Evolutionary conservation across 1,140 invertebrate genomes (phyloP).

Genomic region (Sinella curviseta): DNA sequence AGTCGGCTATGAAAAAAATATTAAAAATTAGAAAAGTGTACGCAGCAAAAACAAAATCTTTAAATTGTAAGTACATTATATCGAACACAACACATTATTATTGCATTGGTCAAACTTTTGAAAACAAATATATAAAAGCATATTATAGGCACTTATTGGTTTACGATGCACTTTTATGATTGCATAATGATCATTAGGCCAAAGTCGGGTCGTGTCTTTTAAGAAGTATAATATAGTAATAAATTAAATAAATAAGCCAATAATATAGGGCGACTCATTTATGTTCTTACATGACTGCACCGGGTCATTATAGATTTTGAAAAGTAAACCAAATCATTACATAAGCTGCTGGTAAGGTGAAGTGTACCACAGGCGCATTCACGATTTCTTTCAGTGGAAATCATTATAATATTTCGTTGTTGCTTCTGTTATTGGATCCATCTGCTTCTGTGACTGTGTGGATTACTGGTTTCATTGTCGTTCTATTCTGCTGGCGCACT

Average conservation of each 20-base stretch:
- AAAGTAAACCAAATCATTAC: background rate
- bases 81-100: background rate
- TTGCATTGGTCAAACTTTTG: background rate
- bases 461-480: background rate
- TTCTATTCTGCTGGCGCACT: too few species aligned
- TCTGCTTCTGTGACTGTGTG: background rate
- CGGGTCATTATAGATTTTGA: background rate
- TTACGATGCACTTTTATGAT: background rate
- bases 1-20: too few species aligned
- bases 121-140: background rate
- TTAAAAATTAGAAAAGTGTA: too few species aligned
- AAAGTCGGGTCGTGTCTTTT: constrained; percentile 12
- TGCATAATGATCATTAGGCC: constrained; percentile 18
- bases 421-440: background rate
- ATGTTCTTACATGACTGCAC: background rate
- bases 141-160: too few species aligned
- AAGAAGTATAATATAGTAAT: background rate
- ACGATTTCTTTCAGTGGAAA: background rate
- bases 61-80: too few species aligned
- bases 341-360: background rate
- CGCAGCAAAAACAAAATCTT: too few species aligned
- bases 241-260: background rate
- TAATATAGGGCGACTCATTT: background rate
- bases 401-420: background rate
- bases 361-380: background rate